Percentiles rank a stretch among this genome's conserved stretches.
These are phyloP conservation scores for Shinisaurus crocodilurus DNA, from an alignment of 2,113 vertebrate genomes.

Conservation along the genomic window DNA sequence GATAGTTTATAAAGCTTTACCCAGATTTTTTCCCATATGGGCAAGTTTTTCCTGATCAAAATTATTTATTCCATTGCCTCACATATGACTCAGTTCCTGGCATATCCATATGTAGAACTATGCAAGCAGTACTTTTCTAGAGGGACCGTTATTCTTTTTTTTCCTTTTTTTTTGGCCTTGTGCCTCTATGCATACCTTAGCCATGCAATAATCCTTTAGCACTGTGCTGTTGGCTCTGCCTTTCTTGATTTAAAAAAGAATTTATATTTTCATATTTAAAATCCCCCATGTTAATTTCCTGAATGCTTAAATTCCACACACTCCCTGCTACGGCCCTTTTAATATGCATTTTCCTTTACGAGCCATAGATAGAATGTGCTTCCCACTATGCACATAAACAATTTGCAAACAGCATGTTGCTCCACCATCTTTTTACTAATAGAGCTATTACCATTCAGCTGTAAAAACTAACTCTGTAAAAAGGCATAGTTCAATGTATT, in stretches of 20 bases:
- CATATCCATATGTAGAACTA: not conserved
- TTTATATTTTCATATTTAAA: constrained; percentile 16
- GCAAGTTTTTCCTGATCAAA: not conserved
- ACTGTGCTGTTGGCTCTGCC: not conserved
- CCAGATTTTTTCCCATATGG: not conserved
- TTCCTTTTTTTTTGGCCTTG: not conserved
- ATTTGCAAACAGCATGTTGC: not conserved
- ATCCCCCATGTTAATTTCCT: constrained; percentile 2
- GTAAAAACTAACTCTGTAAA: constrained; percentile 20
- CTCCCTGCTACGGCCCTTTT: not conserved
- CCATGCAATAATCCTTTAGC: constrained; percentile 28
- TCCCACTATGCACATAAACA: not conserved
- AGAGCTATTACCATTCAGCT: not conserved
- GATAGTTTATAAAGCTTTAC: not conserved
- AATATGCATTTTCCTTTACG: constrained; percentile 11
- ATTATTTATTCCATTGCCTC: not conserved
- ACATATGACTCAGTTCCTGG: not conserved
- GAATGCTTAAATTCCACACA: not conserved
- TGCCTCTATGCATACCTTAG: not conserved
- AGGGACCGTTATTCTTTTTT: not conserved
- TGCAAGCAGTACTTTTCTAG: not conserved
- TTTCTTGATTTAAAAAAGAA: constrained; percentile 11
- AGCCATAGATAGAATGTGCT: constrained; percentile 11
- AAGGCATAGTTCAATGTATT: not conserved
- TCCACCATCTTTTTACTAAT: constrained; percentile 1